Conservation (phyloP, 2,797 vertebrate genomes). For the Thalassophryne amazonica region DNA sequence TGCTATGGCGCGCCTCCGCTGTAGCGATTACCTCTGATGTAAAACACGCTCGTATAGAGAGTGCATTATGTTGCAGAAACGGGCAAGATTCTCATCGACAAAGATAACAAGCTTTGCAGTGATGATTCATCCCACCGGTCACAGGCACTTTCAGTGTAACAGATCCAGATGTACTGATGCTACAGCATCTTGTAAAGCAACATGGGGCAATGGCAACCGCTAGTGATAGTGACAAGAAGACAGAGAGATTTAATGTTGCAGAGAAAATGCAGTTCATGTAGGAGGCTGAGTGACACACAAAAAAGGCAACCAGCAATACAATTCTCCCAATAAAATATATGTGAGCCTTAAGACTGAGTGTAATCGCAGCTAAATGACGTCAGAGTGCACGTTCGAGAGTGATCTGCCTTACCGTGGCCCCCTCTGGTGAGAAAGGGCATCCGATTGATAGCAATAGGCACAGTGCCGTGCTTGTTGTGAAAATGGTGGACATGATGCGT, state of each 20-base stretch:
- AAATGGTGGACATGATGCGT: constrained; percentile 96
- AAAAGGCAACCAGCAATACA: neutral
- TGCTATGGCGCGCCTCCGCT: neutral
- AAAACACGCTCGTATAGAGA: constrained; percentile 8
- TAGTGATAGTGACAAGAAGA: constrained; percentile 35
- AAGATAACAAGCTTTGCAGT: constrained; percentile 22
- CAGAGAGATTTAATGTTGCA: constrained; percentile 52
- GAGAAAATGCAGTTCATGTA: constrained; percentile 38
- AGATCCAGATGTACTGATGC: constrained; percentile 5
- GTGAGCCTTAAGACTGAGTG: neutral
- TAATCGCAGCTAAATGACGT: neutral
- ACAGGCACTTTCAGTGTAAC: constrained; percentile 23
- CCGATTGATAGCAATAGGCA: constrained; percentile 95
- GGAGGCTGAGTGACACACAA: too few species aligned
- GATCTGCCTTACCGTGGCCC: constrained; percentile 87
- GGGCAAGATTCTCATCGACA: constrained; percentile 23
- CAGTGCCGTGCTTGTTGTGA: constrained; percentile 93
- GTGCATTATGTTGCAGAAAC: constrained; percentile 16
- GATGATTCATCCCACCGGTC: constrained; percentile 36
- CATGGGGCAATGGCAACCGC: constrained; percentile 25
- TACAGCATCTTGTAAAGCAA: constrained; percentile 24
- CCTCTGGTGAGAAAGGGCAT: constrained; percentile 94
- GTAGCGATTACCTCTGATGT: constrained; percentile 32
- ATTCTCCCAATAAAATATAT: neutral
- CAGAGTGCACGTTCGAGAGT: too few species aligned